A percentile compares a stretch with the other conserved stretches of the same genome.
phyloP scores from a whole-genome alignment of 1,140 invertebrate species.

The Catajapyx aquilonaris region DNA sequence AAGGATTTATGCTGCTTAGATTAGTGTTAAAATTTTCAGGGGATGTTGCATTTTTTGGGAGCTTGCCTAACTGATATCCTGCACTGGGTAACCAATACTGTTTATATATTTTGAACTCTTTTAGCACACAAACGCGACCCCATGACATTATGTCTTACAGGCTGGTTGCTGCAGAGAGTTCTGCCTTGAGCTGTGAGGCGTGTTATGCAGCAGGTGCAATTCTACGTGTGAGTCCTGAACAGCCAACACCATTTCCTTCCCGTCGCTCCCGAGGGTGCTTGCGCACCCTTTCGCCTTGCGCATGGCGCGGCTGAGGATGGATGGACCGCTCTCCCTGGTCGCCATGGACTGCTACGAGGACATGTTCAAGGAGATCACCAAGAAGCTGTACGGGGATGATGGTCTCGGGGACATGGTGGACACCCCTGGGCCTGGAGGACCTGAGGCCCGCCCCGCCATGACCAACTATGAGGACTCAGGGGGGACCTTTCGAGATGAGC shows the following conservation, averaged over 20 bases:
- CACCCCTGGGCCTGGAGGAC: slow-evolving; percentile 3
- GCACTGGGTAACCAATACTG: no score
- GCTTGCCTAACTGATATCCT: no score
- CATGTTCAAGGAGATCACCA: slow-evolving; percentile 71
- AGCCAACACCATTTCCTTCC: not conserved
- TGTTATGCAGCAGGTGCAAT: no score
- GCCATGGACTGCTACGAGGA: slow-evolving; percentile 42
- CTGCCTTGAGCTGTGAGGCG: no score
- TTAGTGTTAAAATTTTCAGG: no score
- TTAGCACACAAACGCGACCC: no score
- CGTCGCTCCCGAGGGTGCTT: not conserved
- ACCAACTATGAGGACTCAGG: slow-evolving; percentile 9
- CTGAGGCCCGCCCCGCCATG: slow-evolving; percentile 4
- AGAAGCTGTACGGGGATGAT: slow-evolving; percentile 72
- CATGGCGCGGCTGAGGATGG: slow-evolving; percentile 2
- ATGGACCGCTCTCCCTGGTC: slow-evolving; percentile 16
- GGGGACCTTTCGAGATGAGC: slow-evolving; percentile 11
- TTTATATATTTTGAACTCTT: no score
- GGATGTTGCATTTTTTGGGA: no score
- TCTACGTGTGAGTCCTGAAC: no score
- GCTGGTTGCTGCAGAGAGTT: no score
- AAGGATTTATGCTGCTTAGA: no score
- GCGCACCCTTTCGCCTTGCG: not conserved
- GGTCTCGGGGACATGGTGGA: slow-evolving; percentile 15
- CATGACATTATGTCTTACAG: no score